phyloP scores from a whole-genome alignment of 2,113 vertebrate genomes.

The Pitta sordida region DNA sequence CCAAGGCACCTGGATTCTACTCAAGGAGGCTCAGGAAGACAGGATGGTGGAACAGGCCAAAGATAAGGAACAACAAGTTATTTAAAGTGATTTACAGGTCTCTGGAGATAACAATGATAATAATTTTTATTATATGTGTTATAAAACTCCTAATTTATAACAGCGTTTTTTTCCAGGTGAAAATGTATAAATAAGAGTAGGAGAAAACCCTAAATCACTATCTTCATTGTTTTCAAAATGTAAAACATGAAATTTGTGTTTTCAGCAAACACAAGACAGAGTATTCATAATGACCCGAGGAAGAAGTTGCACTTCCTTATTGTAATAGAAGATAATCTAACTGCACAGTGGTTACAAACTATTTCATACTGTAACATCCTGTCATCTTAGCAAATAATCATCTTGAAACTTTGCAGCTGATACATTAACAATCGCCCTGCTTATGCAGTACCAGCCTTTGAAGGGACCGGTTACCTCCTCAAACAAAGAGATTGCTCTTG shows the following conservation, averaged over 20 bases:
- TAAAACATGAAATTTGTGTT: neutral
- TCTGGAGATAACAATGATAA: neutral
- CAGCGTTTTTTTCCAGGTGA: neutral
- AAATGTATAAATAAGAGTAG: neutral
- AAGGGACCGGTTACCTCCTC: fast-evolving
- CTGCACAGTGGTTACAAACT: neutral
- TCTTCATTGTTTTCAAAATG: neutral
- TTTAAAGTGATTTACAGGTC: neutral
- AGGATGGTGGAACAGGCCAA: neutral
- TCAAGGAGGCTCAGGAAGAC: neutral
- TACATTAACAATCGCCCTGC: neutral
- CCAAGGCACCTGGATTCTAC: neutral
- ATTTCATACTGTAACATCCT: slow-evolving; percentile 30
- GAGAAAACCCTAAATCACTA: neutral
- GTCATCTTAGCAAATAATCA: neutral
- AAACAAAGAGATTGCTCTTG: neutral
- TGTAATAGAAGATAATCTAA: neutral
- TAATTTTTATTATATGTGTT: neutral
- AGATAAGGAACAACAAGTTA: neutral
- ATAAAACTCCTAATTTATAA: neutral
- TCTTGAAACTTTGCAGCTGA: neutral
- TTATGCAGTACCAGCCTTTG: neutral
- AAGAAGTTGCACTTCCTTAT: slow-evolving; percentile 36
- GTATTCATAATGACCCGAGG: neutral
- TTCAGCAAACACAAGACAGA: neutral